Percentiles rank a stretch among this genome's conserved stretches.
These are phyloP conservation scores for Myotis yumanensis DNA, from an alignment of 2,113 vertebrate species.

Conservation along the genomic window DNA sequence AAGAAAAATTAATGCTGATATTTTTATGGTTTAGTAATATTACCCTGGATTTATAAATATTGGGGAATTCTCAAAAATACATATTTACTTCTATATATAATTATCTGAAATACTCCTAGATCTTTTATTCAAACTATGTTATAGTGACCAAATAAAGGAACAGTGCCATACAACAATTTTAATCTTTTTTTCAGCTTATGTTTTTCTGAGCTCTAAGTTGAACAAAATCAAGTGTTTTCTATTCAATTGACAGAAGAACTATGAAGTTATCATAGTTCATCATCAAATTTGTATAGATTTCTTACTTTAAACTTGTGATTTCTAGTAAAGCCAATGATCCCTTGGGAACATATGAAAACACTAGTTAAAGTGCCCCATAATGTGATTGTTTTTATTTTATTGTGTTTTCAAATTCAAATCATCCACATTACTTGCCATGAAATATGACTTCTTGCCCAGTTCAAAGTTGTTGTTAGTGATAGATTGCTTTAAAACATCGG, in stretches of 20 bases:
- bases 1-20: not conserved
- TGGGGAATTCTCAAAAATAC: not conserved
- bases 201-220: not conserved
- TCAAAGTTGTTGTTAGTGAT: slow-evolving; percentile 7
- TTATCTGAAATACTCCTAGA: not conserved
- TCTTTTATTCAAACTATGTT: not conserved
- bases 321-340: not conserved
- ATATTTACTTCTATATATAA: not conserved
- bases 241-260: not conserved
- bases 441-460: slow-evolving; percentile 33
- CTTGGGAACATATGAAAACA: not conserved
- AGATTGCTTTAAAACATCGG: not conserved
- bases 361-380: not conserved
- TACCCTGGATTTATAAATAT: not conserved
- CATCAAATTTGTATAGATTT: not conserved
- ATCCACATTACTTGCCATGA: not conserved
- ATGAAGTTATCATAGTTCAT: not conserved
- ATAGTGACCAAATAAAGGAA: not conserved
- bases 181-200: not conserved
- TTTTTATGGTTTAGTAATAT: not conserved
- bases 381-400: not conserved
- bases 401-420: slow-evolving; percentile 30
- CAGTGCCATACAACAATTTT: not conserved
- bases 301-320: not conserved
- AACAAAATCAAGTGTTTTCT: not conserved